phyloP scores from a whole-genome alignment of 2,888 invertebrate genomes.

The Pristionchus japonicus region DNA sequence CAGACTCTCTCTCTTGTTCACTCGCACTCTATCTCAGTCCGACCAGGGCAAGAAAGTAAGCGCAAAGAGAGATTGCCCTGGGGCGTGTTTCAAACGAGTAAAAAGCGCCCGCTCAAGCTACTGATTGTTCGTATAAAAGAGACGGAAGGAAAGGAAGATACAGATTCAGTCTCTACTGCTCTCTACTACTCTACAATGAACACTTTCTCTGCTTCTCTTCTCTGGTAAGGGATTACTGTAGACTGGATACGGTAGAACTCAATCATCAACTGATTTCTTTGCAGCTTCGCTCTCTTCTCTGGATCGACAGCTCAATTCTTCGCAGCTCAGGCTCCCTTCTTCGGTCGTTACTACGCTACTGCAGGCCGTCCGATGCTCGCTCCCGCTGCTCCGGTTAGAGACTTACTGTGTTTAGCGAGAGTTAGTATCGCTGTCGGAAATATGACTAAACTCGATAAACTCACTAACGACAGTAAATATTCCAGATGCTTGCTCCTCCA shows the following conservation, averaged over 20 bases:
- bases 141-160: not conserved
- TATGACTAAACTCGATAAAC: not conserved
- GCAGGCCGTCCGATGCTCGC: conserved; percentile 32
- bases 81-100: conserved; percentile 17
- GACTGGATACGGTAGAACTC: not conserved
- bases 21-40: not conserved
- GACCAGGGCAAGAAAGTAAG: not conserved
- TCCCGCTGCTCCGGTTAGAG: conserved; percentile 25
- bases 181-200: not conserved
- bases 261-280: not conserved
- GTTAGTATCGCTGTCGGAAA: not conserved
- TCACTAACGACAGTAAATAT: conserved; percentile 10
- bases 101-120: not conserved
- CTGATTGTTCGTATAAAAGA: not conserved
- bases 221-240: conserved; percentile 13
- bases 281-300: conserved; percentile 35
- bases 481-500: too few relatives aligned
- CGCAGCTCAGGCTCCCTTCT: too few relatives aligned
- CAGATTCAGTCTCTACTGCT: not conserved
- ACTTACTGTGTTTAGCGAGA: not conserved
- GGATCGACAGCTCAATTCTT: too few relatives aligned
- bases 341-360: too few relatives aligned
- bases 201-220: conserved; percentile 15
- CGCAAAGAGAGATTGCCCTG: not conserved
- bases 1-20: not conserved